These are phyloP conservation scores for Geotrypetes seraphini DNA, from an alignment of 2,797 vertebrate species.

Conservation along the genomic window DNA sequence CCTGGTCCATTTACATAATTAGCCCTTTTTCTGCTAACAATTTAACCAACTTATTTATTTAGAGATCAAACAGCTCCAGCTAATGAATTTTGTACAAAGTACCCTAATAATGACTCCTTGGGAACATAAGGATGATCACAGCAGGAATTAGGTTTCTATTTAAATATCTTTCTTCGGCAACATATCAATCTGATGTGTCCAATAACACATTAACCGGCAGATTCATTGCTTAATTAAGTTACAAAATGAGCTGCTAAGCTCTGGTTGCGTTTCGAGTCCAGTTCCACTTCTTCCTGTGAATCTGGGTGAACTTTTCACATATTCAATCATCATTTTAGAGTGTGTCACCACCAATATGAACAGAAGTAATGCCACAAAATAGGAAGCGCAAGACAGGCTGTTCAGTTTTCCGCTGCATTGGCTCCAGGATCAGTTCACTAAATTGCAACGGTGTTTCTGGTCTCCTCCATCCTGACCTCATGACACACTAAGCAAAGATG, in stretches of 20 bases:
- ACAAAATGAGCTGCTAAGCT: slow-evolving; percentile 62
- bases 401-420: slow-evolving; percentile 13
- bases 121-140: slow-evolving; percentile 63
- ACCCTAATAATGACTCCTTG: slow-evolving; percentile 52
- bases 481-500: too few relatives aligned
- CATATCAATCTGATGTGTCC: slow-evolving; percentile 72
- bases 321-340: slow-evolving; percentile 71
- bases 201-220: slow-evolving; percentile 76
- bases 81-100: slow-evolving; percentile 67
- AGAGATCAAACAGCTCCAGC: slow-evolving; percentile 55
- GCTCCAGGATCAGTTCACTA: background rate
- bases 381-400: slow-evolving; percentile 66
- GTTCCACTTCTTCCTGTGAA: slow-evolving; percentile 65
- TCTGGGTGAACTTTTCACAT: slow-evolving; percentile 63
- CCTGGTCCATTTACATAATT: slow-evolving; percentile 67
- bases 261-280: slow-evolving; percentile 73
- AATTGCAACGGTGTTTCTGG: background rate
- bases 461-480: background rate
- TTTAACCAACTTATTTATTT: slow-evolving; percentile 67
- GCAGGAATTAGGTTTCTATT: slow-evolving; percentile 64
- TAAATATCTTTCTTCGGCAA: slow-evolving; percentile 60
- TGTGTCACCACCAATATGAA: slow-evolving; percentile 82
- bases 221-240: slow-evolving; percentile 86
- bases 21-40: slow-evolving; percentile 45
- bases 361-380: slow-evolving; percentile 87